A percentile compares a stretch with the other conserved stretches of the same genome.
These are phyloP conservation scores for Cryptophagus acutangulus DNA, from an alignment of 2,888 invertebrate genomes.

Conservation along the genomic window DNA sequence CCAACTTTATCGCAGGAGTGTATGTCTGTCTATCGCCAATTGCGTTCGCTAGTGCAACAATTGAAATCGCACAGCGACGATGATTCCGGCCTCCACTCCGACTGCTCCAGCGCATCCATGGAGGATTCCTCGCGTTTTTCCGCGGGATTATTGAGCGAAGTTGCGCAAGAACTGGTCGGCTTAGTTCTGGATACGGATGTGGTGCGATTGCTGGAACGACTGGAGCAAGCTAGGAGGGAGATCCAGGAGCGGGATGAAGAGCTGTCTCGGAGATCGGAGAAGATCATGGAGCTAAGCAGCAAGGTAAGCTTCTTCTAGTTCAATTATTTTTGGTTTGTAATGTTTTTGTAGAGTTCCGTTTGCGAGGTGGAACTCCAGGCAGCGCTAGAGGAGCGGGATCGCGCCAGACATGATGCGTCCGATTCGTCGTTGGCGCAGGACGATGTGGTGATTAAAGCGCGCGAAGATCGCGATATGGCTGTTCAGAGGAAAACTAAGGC, in stretches of 20 bases:
- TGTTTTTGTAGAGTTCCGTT: constrained; percentile 56
- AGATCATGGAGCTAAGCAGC: constrained; percentile 73
- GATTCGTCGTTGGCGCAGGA: constrained; percentile 71
- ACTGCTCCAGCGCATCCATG: constrained; percentile 62
- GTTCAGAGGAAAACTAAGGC: constrained; percentile 66
- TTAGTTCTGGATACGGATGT: constrained; percentile 70
- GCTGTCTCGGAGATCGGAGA: constrained; percentile 72
- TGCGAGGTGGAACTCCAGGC: constrained; percentile 78
- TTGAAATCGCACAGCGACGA: constrained; percentile 73
- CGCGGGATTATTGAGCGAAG: constrained; percentile 52
- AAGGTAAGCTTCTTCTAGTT: constrained; percentile 53
- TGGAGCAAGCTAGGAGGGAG: constrained; percentile 71
- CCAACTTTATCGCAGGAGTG: constrained; percentile 56
- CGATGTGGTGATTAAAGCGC: constrained; percentile 75
- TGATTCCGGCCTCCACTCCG: constrained; percentile 68
- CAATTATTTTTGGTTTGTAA: constrained; percentile 1
- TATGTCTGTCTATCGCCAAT: constrained; percentile 66
- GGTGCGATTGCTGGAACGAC: constrained; percentile 65
- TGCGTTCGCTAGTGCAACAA: constrained; percentile 68
- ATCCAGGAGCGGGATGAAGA: constrained; percentile 74
- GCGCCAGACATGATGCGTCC: constrained; percentile 70
- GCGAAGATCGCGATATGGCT: constrained; percentile 81
- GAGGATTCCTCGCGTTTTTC: constrained; percentile 48
- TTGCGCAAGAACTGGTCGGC: constrained; percentile 70
- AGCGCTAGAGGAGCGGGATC: constrained; percentile 77